These are phyloP conservation scores for Charanyca ferruginea DNA, from an alignment of 2,888 invertebrate species.

Conservation along the genomic window DNA sequence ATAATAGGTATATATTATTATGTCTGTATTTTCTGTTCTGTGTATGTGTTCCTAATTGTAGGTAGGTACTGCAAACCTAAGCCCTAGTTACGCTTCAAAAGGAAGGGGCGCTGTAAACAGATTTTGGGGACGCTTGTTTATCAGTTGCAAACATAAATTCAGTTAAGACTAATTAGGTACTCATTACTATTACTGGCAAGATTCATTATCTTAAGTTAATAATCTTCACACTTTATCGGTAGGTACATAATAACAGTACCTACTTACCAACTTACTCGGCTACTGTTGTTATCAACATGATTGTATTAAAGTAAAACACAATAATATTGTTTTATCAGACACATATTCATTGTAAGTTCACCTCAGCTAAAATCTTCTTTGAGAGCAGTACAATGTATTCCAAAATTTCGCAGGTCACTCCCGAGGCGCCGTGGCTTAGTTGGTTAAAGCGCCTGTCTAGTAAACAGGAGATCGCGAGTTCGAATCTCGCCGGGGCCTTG, in stretches of 20 bases:
- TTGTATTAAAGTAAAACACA: constrained; percentile 13
- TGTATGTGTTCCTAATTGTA: too few species aligned
- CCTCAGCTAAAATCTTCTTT: constrained; percentile 3
- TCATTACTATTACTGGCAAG: constrained; percentile 4
- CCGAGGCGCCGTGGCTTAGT: constrained; percentile 93
- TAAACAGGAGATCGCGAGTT: constrained; percentile 95
- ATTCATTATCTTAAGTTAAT: constrained; percentile 1
- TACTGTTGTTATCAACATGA: constrained; percentile 38
- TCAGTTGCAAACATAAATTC: neutral
- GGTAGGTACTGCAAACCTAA: neutral
- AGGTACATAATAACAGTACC: constrained; percentile 6
- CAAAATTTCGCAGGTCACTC: constrained; percentile 60
- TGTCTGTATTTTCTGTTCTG: too few species aligned
- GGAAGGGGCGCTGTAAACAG: too few species aligned
- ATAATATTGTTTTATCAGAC: constrained; percentile 28
- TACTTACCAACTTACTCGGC: neutral
- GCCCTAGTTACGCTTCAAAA: neutral
- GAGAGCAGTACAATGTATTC: constrained; percentile 2
- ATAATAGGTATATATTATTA: too few species aligned
- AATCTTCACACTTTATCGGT: constrained; percentile 26
- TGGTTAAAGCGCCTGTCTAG: constrained; percentile 94
- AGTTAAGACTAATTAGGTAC: constrained; percentile 12
- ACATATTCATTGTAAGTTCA: constrained; percentile 37
- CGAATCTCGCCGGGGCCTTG: constrained; percentile 94
- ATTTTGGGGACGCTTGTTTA: neutral